Conservation (phyloP, 64 coral and sea anemone genomes). For the Acropora tenuis region DNA sequence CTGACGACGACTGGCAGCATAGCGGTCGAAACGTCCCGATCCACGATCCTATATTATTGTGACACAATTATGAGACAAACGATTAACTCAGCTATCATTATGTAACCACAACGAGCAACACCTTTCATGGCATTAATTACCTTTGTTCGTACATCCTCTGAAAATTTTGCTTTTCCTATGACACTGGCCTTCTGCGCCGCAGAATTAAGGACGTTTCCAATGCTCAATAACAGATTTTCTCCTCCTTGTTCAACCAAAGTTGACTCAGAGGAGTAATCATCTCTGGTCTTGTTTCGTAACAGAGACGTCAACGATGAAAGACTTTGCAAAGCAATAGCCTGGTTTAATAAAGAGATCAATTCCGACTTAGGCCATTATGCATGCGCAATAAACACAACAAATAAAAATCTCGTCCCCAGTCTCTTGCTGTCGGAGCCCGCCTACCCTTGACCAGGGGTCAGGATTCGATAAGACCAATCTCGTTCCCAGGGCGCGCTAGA, state of each 20-base stretch:
- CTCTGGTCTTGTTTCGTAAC: conserved; percentile 62
- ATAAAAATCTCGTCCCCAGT: too few species aligned
- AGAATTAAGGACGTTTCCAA: conserved; percentile 78
- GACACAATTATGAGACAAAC: too few species aligned
- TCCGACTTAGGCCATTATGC: background rate
- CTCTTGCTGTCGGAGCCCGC: too few species aligned
- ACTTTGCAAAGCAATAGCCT: conserved; percentile 56
- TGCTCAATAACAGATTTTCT: conserved; percentile 80
- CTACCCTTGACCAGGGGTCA: too few species aligned
- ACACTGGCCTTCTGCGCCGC: conserved; percentile 57
- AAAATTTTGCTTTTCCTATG: conserved; percentile 6
- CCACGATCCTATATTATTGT: too few species aligned
- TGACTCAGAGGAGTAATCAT: conserved; percentile 52
- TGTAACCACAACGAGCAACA: too few species aligned
- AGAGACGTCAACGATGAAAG: conserved; percentile 67
- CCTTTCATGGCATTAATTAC: background rate
- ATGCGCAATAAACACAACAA: too few species aligned
- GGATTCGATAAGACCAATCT: too few species aligned
- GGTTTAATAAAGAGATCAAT: background rate
- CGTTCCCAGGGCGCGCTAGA: too few species aligned
- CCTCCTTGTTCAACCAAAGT: conserved; percentile 66
- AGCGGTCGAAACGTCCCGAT: too few species aligned
- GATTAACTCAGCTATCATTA: too few species aligned
- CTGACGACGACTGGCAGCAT: too few species aligned
- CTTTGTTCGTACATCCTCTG: background rate